A percentile compares a stretch with the other conserved stretches of the same genome.
Conservation (phyloP, 2,888 invertebrate species). For the Periphyllus acericola region DNA sequence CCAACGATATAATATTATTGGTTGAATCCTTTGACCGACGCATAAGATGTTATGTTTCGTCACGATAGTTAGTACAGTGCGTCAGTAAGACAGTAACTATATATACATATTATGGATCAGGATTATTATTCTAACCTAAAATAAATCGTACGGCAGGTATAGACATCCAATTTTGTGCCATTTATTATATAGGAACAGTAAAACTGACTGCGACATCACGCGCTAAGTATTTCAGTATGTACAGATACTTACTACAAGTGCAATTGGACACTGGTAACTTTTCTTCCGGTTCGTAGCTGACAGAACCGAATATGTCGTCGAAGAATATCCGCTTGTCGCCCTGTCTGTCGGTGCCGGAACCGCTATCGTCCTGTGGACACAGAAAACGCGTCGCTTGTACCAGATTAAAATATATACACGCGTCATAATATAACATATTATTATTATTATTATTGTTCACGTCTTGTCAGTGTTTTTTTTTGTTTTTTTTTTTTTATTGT, state of each 20-base stretch:
- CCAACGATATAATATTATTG: no score
- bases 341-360: constrained; percentile 1
- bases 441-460: not conserved
- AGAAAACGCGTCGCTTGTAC: not conserved
- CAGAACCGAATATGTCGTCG: constrained; percentile 65
- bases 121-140: no score
- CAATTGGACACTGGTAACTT: constrained; percentile 65
- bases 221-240: no score
- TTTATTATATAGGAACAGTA: no score
- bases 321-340: constrained; percentile 64
- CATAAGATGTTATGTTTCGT: no score
- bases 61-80: no score
- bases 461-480: not conserved
- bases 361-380: not conserved
- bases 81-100: no score
- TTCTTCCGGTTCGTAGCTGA: constrained; percentile 64
- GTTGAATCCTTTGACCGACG: no score
- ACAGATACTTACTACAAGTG: constrained; percentile 65
- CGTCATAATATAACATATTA: not conserved
- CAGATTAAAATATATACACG: not conserved
- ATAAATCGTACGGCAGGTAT: no score
- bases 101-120: no score
- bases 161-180: no score
- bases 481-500: not conserved
- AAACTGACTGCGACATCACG: no score